phyloP scores from a whole-genome alignment of 2,797 vertebrate species.

The Chelidonichthys spinosus region DNA sequence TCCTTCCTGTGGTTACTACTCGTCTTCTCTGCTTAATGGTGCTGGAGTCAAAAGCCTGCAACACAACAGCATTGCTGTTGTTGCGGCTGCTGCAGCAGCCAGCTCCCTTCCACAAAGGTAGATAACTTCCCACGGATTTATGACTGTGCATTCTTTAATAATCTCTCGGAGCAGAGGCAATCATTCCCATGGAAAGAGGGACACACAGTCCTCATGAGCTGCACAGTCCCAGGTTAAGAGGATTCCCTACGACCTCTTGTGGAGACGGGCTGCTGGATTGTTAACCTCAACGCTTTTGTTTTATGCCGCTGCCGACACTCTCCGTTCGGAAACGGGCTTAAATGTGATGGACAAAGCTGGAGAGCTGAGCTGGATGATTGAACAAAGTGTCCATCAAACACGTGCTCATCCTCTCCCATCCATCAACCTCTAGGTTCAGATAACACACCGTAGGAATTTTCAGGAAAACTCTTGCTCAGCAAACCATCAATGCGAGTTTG shows the following conservation, averaged over 20 bases:
- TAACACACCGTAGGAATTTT: not conserved
- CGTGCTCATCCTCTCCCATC: constrained; percentile 20
- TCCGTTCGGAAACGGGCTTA: constrained; percentile 54
- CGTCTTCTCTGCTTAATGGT: constrained; percentile 2
- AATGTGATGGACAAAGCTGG: constrained; percentile 54
- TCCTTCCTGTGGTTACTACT: constrained; percentile 3
- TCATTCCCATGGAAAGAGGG: constrained; percentile 64
- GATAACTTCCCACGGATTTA: constrained; percentile 69
- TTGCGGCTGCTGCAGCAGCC: not conserved
- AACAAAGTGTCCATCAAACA: constrained; percentile 46
- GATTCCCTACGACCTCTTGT: constrained; percentile 62
- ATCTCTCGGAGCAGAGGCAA: constrained; percentile 68
- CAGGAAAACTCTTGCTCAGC: not conserved
- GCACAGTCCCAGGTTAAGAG: constrained; percentile 69
- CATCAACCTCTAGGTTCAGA: constrained; percentile 24
- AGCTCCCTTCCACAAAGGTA: constrained; percentile 61
- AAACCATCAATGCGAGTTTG: constrained; percentile 8
- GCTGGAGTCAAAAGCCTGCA: constrained; percentile 25
- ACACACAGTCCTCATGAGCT: constrained; percentile 57
- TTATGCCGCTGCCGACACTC: constrained; percentile 41
- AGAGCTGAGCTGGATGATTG: constrained; percentile 57
- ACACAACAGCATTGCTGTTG: constrained; percentile 30
- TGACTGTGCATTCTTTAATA: constrained; percentile 54
- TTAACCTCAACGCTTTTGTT: constrained; percentile 53
- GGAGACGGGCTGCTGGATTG: constrained; percentile 27